These are phyloP conservation scores for Crossocerus cetratus DNA, from an alignment of 2,888 invertebrate genomes.

Conservation along the genomic window DNA sequence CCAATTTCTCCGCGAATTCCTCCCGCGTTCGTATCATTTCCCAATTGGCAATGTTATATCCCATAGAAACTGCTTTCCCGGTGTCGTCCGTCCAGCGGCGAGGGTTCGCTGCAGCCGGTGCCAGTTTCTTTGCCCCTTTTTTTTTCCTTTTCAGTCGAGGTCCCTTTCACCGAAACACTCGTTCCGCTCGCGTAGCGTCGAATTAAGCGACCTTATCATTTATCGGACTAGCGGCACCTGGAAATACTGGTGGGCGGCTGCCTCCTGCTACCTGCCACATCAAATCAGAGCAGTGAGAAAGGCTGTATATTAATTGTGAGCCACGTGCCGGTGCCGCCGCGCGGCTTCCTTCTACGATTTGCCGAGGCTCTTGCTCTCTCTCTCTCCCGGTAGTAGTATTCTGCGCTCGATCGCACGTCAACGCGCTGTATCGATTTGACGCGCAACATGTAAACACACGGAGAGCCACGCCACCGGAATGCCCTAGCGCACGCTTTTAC, in stretches of 20 bases:
- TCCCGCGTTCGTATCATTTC: constrained; percentile 59
- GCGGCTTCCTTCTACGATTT: constrained; percentile 20
- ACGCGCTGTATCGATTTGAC: constrained; percentile 50
- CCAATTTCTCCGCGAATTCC: constrained; percentile 66
- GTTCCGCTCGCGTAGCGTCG: neutral
- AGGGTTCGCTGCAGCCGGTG: neutral
- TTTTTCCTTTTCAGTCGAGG: neutral
- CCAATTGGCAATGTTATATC: constrained; percentile 50
- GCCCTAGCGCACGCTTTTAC: neutral
- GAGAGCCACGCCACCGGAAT: constrained; percentile 1
- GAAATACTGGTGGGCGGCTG: neutral
- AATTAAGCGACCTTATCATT: neutral
- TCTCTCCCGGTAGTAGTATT: too few species aligned
- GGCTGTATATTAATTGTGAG: neutral
- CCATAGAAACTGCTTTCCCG: constrained; percentile 47
- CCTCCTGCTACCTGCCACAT: neutral
- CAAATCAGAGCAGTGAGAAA: neutral
- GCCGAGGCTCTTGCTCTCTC: constrained; percentile 31
- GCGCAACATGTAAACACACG: constrained; percentile 48
- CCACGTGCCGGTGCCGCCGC: constrained; percentile 38
- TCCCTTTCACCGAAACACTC: neutral
- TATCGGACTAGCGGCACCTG: neutral
- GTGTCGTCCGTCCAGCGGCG: neutral
- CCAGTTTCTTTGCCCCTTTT: neutral
- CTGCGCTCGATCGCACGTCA: constrained; percentile 28